phyloP scores from a whole-genome alignment of 2,888 invertebrate genomes.

The Drosophila neonasuta region DNA sequence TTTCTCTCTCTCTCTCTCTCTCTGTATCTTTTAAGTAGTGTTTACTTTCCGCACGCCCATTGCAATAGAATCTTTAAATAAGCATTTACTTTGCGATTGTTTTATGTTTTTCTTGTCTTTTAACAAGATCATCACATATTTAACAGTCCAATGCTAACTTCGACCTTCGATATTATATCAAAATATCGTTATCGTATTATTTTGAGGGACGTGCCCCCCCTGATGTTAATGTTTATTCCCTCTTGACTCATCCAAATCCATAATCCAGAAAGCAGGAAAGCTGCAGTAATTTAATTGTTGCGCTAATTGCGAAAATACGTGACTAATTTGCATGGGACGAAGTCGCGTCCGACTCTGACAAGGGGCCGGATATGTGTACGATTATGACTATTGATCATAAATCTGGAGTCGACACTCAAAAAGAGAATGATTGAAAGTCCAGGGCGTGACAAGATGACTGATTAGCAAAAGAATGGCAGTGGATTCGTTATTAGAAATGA shows the following conservation, averaged over 20 bases:
- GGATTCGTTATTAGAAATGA: background rate
- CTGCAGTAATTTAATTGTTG: conserved; percentile 45
- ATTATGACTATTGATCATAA: conserved; percentile 38
- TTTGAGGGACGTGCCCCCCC: conserved; percentile 8
- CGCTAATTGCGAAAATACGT: conserved; percentile 67
- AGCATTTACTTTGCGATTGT: conserved; percentile 39
- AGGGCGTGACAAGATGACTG: background rate
- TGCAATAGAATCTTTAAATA: conserved; percentile 48
- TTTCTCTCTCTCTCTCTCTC: background rate
- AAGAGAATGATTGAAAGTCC: conserved; percentile 1
- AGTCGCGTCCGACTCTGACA: conserved; percentile 19
- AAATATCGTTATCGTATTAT: no score
- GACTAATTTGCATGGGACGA: conserved; percentile 57
- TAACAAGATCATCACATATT: conserved; percentile 49
- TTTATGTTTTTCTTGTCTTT: conserved; percentile 32
- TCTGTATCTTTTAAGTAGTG: conserved; percentile 31
- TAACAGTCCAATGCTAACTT: conserved; percentile 44
- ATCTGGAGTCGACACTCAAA: conserved; percentile 22
- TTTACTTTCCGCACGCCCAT: conserved; percentile 50
- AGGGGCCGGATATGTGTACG: conserved; percentile 57
- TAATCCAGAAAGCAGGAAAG: conserved; percentile 4
- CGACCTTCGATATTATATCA: conserved; percentile 3
- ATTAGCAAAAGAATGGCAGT: background rate
- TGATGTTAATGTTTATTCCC: conserved; percentile 7
- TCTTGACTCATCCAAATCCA: conserved; percentile 57